Evolutionary conservation across 2,888 invertebrate species (phyloP), one percentile per base, ranked within the genome.

Genomic region (Apoderus coryli): DNA sequence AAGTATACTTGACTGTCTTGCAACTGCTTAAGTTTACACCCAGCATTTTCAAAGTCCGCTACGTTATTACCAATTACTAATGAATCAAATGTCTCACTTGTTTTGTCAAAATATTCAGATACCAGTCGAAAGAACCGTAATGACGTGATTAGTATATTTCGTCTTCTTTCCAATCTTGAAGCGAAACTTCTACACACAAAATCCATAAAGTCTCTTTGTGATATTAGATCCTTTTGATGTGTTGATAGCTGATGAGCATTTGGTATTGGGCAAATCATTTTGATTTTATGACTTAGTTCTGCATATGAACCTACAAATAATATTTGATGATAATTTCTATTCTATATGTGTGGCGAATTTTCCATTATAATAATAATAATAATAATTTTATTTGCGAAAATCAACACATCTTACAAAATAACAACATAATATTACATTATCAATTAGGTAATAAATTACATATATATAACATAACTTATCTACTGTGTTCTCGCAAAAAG

Each of bases 161-260:
- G 62, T 22, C 84, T 59, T 22, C 76, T 64, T 48, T 82, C 80
- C 30, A 46, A 59, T 9, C 82, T 62, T 15, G 70, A 69, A 1
- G 80, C 79, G 50, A 81, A 82, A 46, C 76, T 77, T 33, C 77
- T 67, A 45, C 78, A 80, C 1, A 81, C 75, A 36, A 77, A 79
- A 56, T 82, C 78, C 77, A 84, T 81, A 50, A 81, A 81, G 49
- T 81, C 79, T 37, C 74, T 64, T 46, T 79, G 77, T 2, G 77
- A 73, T 36, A 70, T 59, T 27, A 84, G 57, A 53, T 80, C 78
- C 46, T 65, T 67, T 24, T 65, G 65, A 24, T 60, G 59, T 15
- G 46, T 36, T 5, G 46, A 49, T 23, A 49, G 29, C 30, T 48
- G 54, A 27, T 60, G 63, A 26, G 58, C 56, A 19, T 60, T 58